Base-by-base conservation (phyloP, 92 coral and sea anemone genomes). In the Scolanthus callimorphus region DNA sequence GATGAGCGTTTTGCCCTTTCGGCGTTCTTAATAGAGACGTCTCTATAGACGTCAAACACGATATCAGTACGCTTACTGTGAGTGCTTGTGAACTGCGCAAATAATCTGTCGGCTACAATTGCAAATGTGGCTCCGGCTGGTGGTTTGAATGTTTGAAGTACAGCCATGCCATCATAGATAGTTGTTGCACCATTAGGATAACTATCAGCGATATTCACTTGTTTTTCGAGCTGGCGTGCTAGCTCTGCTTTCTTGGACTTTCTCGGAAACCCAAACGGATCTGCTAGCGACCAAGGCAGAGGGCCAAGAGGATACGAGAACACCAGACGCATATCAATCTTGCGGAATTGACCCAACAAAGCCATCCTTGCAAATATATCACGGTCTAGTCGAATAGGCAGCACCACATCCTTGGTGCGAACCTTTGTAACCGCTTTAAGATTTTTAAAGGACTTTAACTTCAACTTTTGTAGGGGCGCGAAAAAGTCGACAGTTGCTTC, bases 281-380 rank as follows among this genome's bases (percentile, higher is more conserved):
- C 78, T 22, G 82, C 78, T n/a, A 81, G 49, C 1, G 79, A 49
- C 89, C 74, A 82, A 25, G 75, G 75, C 20, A 76, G 74, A 3
- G 89, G 89, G 17, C 83, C 79, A 24, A 82, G 79, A 22, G 89
- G 79, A 59, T 29, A 70, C n/a, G 80, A 62, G 60, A 70, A 76
- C 27, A 70, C 80, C 12, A 20, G 34, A 26, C 53, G 62, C 72
- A 59, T 62, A 58, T 83, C 83, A 58, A 76, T 63, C 54, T 70
- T 63, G 29, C 68, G 84, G 55, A 83, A 83, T 31, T 83, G 80
- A n/a, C 77, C 69, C 57, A 74, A 67, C 22, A 80, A 51, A 24
- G 77, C 73, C 82, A 81, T 81, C 45, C 88, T 62, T 52, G 82
- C 82, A 61, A 81, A 74, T 27, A 68, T 17, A 31, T 30, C 51